Base-by-base conservation (phyloP, 2,113 vertebrate genomes). In the Pelmatolapia mariae region DNA sequence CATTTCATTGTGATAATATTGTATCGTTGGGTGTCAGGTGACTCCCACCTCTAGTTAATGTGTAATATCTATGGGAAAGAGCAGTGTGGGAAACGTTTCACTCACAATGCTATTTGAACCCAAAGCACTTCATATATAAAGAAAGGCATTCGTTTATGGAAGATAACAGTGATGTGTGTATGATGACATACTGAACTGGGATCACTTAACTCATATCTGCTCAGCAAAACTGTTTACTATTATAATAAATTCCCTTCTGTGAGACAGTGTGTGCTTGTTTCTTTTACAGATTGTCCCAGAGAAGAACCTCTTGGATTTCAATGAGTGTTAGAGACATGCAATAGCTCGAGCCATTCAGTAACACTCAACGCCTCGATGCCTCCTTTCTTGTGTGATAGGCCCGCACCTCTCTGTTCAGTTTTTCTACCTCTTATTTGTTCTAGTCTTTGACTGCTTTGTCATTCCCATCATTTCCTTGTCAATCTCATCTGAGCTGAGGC, bases 261-360 rank as follows among this genome's bases (percentile, higher is more conserved):
- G 31, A 87, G 52, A 43, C n/a, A 19, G 13, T 29, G 2, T 81
- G 29, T 63, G 1, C 12, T 63, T 88, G 33, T 68, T 84, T 92
- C 43, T 87, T n/a, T 85, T 87, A 5, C 78, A 94, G 93, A 83
- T 53, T 85, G 22, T 57, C 31, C 24, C 33, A 26, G 36, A 86
- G 66, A 84, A 31, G 29, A n/a, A 16, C 11, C 45, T 18, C 24
- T 63, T 6, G 4, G 82, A 63, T 71, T 31, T 82, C 33, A 54
- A 66, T 85, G 79, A 29, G 80, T 33, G 22, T 87, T 66, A 87
- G 80, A 93, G 36, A 22, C 40, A 2, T 10, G 5, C 24, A 50
- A 8, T 10, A 45, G 18, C 57, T 36, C 8, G 2, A 29, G 45
- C 52, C 45, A 45, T 33, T 29, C 26, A 73, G 79, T 26, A 31